These are phyloP conservation scores for Crotalus tigris DNA, from an alignment of 2,113 vertebrate genomes.

Conservation along the genomic window DNA sequence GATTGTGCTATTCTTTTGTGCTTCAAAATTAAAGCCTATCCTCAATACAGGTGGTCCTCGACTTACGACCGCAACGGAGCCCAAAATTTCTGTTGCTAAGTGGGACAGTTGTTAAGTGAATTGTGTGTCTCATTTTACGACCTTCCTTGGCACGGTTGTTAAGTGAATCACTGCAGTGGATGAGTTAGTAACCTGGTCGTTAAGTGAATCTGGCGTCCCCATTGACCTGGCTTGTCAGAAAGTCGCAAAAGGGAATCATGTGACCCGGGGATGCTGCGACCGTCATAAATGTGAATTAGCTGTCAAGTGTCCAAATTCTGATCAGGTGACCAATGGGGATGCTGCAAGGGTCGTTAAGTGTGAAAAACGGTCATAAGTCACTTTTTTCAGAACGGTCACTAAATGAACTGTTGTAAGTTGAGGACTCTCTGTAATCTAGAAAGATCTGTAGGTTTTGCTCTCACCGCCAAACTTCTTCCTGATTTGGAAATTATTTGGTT, in stretches of 20 bases:
- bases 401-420: rapidly evolving
- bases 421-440: neutral
- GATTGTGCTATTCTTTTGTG: too few species aligned
- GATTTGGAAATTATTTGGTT: neutral
- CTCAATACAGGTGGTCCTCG: too few species aligned
- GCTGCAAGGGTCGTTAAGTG: neutral
- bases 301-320: neutral
- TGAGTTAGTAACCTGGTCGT: neutral
- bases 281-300: neutral
- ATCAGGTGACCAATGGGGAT: rapidly evolving
- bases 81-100: too few species aligned
- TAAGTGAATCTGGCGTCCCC: neutral
- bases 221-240: neutral
- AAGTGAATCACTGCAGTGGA: too few species aligned
- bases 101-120: too few species aligned
- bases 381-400: neutral
- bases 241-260: neutral
- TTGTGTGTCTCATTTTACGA: too few species aligned
- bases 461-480: neutral
- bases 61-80: too few species aligned
- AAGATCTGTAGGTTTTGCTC: neutral
- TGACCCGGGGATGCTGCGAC: neutral
- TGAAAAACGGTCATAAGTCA: neutral
- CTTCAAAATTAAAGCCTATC: too few species aligned
- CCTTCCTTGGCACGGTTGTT: too few species aligned